Evolutionary conservation across 2,113 vertebrate species (phyloP), one percentile per base, ranked within the genome.

Genomic region (Merops nubicus): DNA sequence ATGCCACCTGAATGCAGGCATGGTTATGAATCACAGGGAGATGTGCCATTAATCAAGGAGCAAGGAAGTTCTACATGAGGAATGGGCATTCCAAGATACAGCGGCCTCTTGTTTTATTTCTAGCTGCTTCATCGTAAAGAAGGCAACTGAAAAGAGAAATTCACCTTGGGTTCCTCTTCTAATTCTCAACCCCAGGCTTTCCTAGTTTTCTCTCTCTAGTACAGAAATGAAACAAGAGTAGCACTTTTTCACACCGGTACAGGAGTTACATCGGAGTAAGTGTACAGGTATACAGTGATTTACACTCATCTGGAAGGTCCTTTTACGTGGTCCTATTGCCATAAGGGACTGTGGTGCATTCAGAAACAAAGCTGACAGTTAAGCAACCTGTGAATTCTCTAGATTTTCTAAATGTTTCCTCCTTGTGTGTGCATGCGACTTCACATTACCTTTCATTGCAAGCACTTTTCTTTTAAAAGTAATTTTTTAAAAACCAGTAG

Each of bases 31-130:
- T 94, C 80, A 85, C 45, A 48, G 20, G 25, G 34, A 85, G 85
- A 91, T 6, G 19, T 50, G 85, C 48, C 65, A 96, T 96, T 94
- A 92, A 89, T 94, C 89, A 94, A 85, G 48, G n/a, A 82, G 38
- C 53, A 74, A 85, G 85, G 69, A 83, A 40, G 16, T 40, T 89
- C 69, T 85, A n/a, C 48, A 38, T 48, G 65, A 96, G 84, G 45
- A 95, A 88, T 73, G 40, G 62, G 28, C 17, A 6, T 68, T 89
- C 65, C 29, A 40, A 48, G 28, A 28, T 17, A 89, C 15, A 82
- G 33, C 0, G 0, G 45, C 26, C 45, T 79, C 51, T 33, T 78
- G 17, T 62, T 92, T 91, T 57, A 54, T 76, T 81, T 67, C 69
- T 56, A 85, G 40, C 48, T 93, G 25, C 14, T 91, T 81, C 40